Conservation (phyloP, 2,888 invertebrate species). For the Zygothrica quintamaculata region DNA sequence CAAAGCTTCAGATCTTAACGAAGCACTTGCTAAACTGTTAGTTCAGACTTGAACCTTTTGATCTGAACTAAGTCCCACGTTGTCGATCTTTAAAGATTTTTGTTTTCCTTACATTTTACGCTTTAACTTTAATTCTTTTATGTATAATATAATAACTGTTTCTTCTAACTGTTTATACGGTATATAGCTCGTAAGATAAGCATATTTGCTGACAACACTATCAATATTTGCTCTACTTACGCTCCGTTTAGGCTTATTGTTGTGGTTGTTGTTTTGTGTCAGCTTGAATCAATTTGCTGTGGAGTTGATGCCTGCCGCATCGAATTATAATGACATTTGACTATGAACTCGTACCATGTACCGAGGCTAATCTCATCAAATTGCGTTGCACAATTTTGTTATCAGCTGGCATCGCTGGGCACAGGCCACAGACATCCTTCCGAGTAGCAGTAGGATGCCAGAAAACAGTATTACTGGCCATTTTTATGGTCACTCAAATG, state of each 20-base stretch:
- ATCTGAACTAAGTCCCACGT: too few relatives aligned
- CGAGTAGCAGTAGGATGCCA: slow-evolving; percentile 19
- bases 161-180: too few relatives aligned
- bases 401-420: slow-evolving; percentile 59
- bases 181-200: slow-evolving; percentile 9
- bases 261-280: slow-evolving; percentile 20
- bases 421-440: slow-evolving; percentile 41
- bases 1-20: too few relatives aligned
- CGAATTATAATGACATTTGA: slow-evolving; percentile 61
- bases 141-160: too few relatives aligned
- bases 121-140: too few relatives aligned
- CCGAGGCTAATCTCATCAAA: slow-evolving; percentile 67
- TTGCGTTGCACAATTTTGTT: slow-evolving; percentile 67
- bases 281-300: slow-evolving; percentile 52
- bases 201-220: slow-evolving; percentile 23
- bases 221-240: slow-evolving; percentile 5
- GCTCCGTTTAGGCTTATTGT: not conserved
- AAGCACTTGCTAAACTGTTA: too few relatives aligned
- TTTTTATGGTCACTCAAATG: slow-evolving; percentile 76
- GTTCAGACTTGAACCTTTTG: too few relatives aligned
- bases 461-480: slow-evolving; percentile 37
- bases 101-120: too few relatives aligned
- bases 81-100: too few relatives aligned
- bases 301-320: slow-evolving; percentile 39
- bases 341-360: slow-evolving; percentile 21